phyloP scores from a whole-genome alignment of 2,113 vertebrate species.

The Castor canadensis region DNA sequence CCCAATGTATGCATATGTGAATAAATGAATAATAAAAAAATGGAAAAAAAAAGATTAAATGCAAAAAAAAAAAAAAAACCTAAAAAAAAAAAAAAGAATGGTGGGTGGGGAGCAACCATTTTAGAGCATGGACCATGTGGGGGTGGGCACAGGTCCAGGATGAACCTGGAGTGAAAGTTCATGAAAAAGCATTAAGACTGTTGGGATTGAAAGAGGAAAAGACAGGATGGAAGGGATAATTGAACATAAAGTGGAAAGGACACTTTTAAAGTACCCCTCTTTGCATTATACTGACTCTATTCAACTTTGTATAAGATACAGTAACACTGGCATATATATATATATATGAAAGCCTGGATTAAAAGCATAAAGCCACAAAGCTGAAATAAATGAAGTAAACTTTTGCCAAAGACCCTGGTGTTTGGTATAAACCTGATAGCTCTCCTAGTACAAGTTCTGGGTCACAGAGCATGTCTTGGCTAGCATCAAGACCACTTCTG shows the following conservation, averaged over 20 bases:
- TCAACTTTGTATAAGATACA: neutral
- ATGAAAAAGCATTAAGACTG: neutral
- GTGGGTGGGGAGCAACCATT: neutral
- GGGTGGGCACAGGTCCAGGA: neutral
- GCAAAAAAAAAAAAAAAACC: too few species aligned
- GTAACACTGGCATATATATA: neutral
- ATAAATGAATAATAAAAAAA: too few species aligned
- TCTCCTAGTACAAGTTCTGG: slow-evolving; percentile 55
- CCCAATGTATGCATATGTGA: too few species aligned
- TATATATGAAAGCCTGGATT: slow-evolving; percentile 24
- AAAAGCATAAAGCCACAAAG: slow-evolving; percentile 55
- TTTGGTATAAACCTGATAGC: slow-evolving; percentile 58
- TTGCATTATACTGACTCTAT: neutral
- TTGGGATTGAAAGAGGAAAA: neutral
- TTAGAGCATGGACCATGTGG: too few species aligned
- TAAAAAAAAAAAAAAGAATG: too few species aligned
- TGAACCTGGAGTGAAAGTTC: neutral
- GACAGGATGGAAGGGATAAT: neutral
- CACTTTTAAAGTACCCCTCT: neutral
- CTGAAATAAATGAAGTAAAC: slow-evolving; percentile 66
- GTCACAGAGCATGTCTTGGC: slow-evolving; percentile 64
- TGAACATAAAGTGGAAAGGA: neutral
- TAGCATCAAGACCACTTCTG: slow-evolving; percentile 42
- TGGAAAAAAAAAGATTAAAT: too few species aligned
- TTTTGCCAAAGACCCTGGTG: slow-evolving; percentile 50